A percentile compares a stretch with the other conserved stretches of the same genome.
These are phyloP conservation scores for Sycobia sp. DNA, from an alignment of 1,140 invertebrate genomes.

Conservation along the genomic window DNA sequence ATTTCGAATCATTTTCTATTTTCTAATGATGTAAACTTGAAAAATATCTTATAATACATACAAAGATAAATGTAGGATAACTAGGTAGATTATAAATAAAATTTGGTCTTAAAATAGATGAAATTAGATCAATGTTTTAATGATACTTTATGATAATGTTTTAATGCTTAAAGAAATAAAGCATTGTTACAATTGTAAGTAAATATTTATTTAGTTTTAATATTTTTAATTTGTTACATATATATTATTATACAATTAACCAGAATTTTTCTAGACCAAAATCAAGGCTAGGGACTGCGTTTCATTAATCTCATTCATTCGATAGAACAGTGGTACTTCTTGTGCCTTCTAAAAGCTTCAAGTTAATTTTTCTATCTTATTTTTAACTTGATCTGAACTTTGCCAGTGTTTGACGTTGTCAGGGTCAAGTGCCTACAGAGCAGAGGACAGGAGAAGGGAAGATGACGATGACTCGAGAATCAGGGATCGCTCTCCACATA, in stretches of 20 bases:
- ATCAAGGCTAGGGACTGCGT: slow-evolving; percentile 14
- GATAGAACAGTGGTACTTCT: slow-evolving; percentile 19
- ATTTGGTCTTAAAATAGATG: no score
- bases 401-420: slow-evolving; percentile 67
- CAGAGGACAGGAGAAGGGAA: slow-evolving; percentile 52
- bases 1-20: no score
- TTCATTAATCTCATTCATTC: slow-evolving; percentile 28
- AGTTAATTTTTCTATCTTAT: slow-evolving; percentile 57
- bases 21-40: no score
- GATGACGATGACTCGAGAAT: slow-evolving; percentile 40
- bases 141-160: neutral
- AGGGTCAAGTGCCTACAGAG: slow-evolving; percentile 62
- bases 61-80: slow-evolving; percentile 5
- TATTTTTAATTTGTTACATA: no score
- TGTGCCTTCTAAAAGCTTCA: slow-evolving; percentile 53
- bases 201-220: no score
- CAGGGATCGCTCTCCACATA: slow-evolving; percentile 56
- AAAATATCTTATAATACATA: no score
- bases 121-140: neutral
- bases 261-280: slow-evolving; percentile 6
- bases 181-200: slow-evolving; percentile 13
- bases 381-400: slow-evolving; percentile 67
- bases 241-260: no score
- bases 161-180: neutral
- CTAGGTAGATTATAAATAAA: neutral